Conservation (phyloP, 37 sponge, comb jelly and placozoan genomes). For the Sycon ciliatum region DNA sequence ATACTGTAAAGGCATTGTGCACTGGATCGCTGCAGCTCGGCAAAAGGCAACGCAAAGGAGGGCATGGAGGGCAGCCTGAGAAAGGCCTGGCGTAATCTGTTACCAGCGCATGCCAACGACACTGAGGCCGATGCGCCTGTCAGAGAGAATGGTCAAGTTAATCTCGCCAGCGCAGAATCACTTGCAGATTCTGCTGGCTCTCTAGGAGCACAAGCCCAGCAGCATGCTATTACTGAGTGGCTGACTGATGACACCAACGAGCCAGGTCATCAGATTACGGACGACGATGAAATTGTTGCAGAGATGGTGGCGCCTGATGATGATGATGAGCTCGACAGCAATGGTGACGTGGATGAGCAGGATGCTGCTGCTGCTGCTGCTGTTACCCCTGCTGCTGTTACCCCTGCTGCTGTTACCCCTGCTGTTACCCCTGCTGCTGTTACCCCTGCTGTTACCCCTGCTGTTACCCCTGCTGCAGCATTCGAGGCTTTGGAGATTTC, state of each 20-base stretch:
- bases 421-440: no score
- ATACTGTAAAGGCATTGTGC: constrained; percentile 32
- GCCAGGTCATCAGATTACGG: not conserved
- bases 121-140: not conserved
- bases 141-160: no score
- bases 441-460: no score
- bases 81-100: not conserved
- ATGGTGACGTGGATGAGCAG: no score
- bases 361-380: not conserved
- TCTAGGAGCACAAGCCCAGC: not conserved
- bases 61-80: not conserved
- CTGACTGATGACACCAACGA: not conserved
- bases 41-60: constrained; percentile 21
- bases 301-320: not conserved
- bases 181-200: not conserved
- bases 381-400: not conserved
- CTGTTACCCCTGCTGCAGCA: not conserved
- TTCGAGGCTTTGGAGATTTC: not conserved
- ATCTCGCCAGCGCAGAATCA: not conserved
- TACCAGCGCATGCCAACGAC: not conserved
- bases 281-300: not conserved
- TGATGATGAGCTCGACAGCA: not conserved
- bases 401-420: not conserved
- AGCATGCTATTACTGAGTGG: not conserved
- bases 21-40: constrained; percentile 29